Conservation (phyloP, 2,888 invertebrate species). For the Tridacna gigas region DNA sequence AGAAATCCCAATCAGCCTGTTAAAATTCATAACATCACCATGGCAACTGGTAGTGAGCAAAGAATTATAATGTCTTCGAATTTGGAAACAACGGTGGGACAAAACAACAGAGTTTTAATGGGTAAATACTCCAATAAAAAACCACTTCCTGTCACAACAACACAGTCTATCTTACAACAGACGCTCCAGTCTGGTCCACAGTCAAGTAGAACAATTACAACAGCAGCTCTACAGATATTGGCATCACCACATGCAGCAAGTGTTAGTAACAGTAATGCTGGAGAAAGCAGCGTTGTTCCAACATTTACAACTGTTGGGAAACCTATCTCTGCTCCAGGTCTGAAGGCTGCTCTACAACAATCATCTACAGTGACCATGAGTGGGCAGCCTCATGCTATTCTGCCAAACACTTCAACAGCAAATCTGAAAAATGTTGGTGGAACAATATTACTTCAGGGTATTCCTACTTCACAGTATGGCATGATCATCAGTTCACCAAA, state of each 20-base stretch:
- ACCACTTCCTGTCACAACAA: slow-evolving; percentile 35
- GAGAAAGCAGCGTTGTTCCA: slow-evolving; percentile 66
- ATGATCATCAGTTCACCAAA: slow-evolving; percentile 64
- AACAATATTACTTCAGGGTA: slow-evolving; percentile 73
- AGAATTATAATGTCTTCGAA: slow-evolving; percentile 81
- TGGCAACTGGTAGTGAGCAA: slow-evolving; percentile 80
- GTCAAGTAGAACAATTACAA: slow-evolving; percentile 56
- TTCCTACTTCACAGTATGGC: slow-evolving; percentile 73
- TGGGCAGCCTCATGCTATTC: slow-evolving; percentile 62
- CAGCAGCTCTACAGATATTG: slow-evolving; percentile 67
- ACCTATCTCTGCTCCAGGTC: slow-evolving; percentile 80
- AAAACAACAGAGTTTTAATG: slow-evolving; percentile 75
- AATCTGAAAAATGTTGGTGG: slow-evolving; percentile 68
- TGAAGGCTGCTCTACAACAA: slow-evolving; percentile 77
- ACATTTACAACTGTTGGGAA: slow-evolving; percentile 79
- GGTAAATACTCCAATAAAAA: slow-evolving; percentile 73
- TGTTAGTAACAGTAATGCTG: slow-evolving; percentile 58
- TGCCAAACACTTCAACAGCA: slow-evolving; percentile 65
- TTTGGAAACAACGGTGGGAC: slow-evolving; percentile 78
- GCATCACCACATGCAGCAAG: slow-evolving; percentile 44
- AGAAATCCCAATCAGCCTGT: slow-evolving; percentile 65
- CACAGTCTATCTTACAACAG: slow-evolving; percentile 62
- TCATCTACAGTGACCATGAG: slow-evolving; percentile 48
- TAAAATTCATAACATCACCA: slow-evolving; percentile 83
- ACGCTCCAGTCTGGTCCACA: slow-evolving; percentile 60